These are phyloP conservation scores for Patella caerulea DNA, from an alignment of 2,888 invertebrate genomes.

Conservation along the genomic window DNA sequence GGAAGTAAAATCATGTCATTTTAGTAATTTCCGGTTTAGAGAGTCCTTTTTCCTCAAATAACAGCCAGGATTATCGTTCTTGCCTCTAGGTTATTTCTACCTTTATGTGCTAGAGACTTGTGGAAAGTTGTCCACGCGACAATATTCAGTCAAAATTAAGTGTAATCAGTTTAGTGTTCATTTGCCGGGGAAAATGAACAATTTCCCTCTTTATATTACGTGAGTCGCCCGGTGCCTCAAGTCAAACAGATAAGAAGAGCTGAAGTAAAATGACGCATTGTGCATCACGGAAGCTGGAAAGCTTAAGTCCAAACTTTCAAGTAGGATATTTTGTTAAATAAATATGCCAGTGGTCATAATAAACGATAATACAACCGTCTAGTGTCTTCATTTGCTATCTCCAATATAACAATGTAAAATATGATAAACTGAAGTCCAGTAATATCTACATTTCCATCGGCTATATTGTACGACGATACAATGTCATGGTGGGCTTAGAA, in stretches of 20 bases:
- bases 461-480: too few relatives aligned
- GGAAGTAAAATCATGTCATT: constrained; percentile 6
- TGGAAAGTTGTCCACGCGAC: constrained; percentile 1
- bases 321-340: not conserved
- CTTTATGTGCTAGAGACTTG: not conserved
- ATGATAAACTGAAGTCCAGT: too few relatives aligned
- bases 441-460: too few relatives aligned
- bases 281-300: not conserved
- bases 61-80: constrained; percentile 9
- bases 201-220: constrained; percentile 32
- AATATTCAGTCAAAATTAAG: constrained; percentile 22
- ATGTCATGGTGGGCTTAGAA: too few relatives aligned
- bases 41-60: not conserved
- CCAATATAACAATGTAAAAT: too few relatives aligned
- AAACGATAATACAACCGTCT: not conserved
- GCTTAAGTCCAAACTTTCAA: constrained; percentile 5
- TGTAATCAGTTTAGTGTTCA: constrained; percentile 38
- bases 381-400: too few relatives aligned
- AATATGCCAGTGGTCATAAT: not conserved
- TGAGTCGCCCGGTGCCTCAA: constrained; percentile 23
- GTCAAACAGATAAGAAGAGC: constrained; percentile 28
- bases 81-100: constrained; percentile 6
- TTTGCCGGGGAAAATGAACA: constrained; percentile 36
- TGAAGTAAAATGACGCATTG: not conserved
- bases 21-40: constrained; percentile 8